A percentile compares a stretch with the other conserved stretches of the same genome.
phyloP scores from a whole-genome alignment of 2,113 vertebrate genomes.

The Alethe castanea region DNA sequence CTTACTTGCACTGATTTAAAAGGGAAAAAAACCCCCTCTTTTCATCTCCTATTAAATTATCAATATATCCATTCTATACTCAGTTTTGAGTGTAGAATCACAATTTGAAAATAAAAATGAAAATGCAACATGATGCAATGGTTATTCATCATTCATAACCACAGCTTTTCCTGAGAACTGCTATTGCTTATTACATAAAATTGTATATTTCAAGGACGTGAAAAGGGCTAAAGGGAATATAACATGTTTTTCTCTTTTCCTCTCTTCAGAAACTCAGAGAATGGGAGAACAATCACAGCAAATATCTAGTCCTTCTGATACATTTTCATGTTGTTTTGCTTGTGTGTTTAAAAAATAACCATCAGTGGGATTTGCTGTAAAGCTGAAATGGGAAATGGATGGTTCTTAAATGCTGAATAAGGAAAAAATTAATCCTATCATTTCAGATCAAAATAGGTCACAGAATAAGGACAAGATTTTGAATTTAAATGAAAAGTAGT shows the following conservation, averaged over 20 bases:
- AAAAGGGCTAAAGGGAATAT: slow-evolving; percentile 28
- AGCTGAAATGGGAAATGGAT: slow-evolving; percentile 9
- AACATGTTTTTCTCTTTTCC: neutral
- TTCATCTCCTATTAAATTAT: slow-evolving; percentile 18
- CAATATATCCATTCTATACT: neutral
- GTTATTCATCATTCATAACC: slow-evolving; percentile 30
- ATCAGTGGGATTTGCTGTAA: neutral
- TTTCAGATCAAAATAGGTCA: slow-evolving; percentile 19
- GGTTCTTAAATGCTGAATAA: slow-evolving; percentile 6
- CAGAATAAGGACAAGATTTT: neutral
- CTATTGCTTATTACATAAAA: slow-evolving; percentile 25
- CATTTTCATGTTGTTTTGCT: neutral
- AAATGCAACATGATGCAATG: slow-evolving; percentile 26
- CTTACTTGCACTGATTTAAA: neutral
- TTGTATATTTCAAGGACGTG: neutral
- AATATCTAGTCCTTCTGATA: neutral
- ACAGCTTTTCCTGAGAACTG: slow-evolving; percentile 47
- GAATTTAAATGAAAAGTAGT: slow-evolving; percentile 23
- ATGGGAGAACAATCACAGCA: neutral
- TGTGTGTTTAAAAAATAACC: neutral
- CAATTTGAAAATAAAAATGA: slow-evolving; percentile 40
- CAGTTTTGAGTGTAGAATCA: neutral
- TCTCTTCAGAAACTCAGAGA: neutral
- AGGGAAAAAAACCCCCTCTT: neutral
- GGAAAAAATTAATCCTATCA: slow-evolving; percentile 6